Evolutionary conservation across 2,888 invertebrate species (phyloP).

Genomic region (Arrhopalites spinosus): DNA sequence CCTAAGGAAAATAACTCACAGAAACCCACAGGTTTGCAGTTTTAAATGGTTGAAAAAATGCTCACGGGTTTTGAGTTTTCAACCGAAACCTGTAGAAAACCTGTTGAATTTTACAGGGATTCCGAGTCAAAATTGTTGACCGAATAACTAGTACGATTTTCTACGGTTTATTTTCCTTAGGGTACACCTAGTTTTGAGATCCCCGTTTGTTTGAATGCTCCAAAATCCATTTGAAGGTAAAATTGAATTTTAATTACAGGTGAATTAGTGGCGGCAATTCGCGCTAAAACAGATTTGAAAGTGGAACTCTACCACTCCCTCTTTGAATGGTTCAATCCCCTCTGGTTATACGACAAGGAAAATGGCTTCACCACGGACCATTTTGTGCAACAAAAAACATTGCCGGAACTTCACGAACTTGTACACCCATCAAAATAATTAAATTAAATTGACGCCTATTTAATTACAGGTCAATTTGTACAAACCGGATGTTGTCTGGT

Average conservation of each 20-base stretch:
- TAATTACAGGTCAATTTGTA: constrained; percentile 64
- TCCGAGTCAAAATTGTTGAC: too few relatives aligned
- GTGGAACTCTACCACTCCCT: constrained; percentile 87
- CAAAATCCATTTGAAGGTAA: too few relatives aligned
- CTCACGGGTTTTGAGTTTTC: too few relatives aligned
- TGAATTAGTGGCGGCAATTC: constrained; percentile 73
- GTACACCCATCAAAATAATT: constrained; percentile 64
- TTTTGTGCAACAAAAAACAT: constrained; percentile 72
- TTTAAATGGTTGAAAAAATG: too few relatives aligned
- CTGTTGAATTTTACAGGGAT: too few relatives aligned
- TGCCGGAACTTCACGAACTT: constrained; percentile 81
- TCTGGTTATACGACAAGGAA: constrained; percentile 73
- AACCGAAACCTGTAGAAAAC: too few relatives aligned
- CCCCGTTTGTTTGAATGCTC: too few relatives aligned
- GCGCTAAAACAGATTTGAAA: constrained; percentile 66
- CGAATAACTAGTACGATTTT: too few relatives aligned
- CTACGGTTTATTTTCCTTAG: too few relatives aligned
- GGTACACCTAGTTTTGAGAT: too few relatives aligned
- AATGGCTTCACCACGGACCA: constrained; percentile 68
- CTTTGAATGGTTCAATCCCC: constrained; percentile 86
- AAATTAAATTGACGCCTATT: background rate
- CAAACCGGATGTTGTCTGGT: constrained; percentile 79
- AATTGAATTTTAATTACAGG: constrained; percentile 61
- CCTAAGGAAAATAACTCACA: too few relatives aligned
- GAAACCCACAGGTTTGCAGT: too few relatives aligned